phyloP scores from a whole-genome alignment of 2,888 invertebrate species.

The Plemyria rubiginata region DNA sequence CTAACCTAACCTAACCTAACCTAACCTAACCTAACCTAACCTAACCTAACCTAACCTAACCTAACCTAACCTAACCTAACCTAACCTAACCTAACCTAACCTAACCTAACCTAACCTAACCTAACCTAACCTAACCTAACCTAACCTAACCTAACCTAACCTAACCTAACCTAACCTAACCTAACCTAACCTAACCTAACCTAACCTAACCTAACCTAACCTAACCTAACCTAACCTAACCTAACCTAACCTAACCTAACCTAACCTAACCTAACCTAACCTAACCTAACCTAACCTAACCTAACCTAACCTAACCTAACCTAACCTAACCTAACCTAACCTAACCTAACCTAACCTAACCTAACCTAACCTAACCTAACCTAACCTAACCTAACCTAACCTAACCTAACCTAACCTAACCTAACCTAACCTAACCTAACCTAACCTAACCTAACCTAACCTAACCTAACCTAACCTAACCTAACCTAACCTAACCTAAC shows the following conservation, averaged over 20 bases:
- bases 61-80: constrained; percentile 40
- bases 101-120: constrained; percentile 30
- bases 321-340: constrained; percentile 47
- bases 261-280: constrained; percentile 38
- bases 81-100: constrained; percentile 33
- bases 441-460: constrained; percentile 33
- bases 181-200: constrained; percentile 37
- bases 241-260: constrained; percentile 38
- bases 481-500: constrained; percentile 37
- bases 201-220: constrained; percentile 43
- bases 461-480: constrained; percentile 37
- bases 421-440: constrained; percentile 43
- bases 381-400: constrained; percentile 44
- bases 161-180: constrained; percentile 36
- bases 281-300: constrained; percentile 36
- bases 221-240: constrained; percentile 38
- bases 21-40: constrained; percentile 37
- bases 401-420: constrained; percentile 39
- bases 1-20: constrained; percentile 40
- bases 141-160: constrained; percentile 42
- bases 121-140: constrained; percentile 37
- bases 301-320: constrained; percentile 48
- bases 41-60: constrained; percentile 46
- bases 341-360: constrained; percentile 48
- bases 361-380: constrained; percentile 47